phyloP scores from a whole-genome alignment of 2,888 invertebrate genomes.

The Ditula angustiorana region DNA sequence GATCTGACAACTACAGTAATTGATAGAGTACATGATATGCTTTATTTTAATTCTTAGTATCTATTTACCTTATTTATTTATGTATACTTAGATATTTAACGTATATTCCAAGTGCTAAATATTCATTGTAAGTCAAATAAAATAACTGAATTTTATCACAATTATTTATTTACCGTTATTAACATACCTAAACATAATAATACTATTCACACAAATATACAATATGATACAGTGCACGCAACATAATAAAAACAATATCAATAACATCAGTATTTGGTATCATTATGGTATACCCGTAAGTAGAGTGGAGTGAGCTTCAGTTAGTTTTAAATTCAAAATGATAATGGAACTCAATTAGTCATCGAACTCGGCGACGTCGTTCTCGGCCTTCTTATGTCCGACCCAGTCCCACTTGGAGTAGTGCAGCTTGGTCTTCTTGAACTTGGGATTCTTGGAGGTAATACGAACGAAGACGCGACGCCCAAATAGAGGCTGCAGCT shows the following conservation, averaged over 20 bases:
- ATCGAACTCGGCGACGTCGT: slow-evolving; percentile 77
- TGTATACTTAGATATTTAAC: slow-evolving; percentile 42
- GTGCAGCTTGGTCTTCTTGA: slow-evolving; percentile 85
- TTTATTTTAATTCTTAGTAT: not conserved
- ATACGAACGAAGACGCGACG: slow-evolving; percentile 88
- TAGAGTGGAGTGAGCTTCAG: slow-evolving; percentile 44
- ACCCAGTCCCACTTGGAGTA: slow-evolving; percentile 89
- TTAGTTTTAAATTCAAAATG: slow-evolving; percentile 43
- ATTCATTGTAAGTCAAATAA: slow-evolving; percentile 48
- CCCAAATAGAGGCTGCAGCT: slow-evolving; percentile 88
- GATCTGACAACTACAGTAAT: slow-evolving; percentile 75
- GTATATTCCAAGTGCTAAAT: slow-evolving; percentile 36
- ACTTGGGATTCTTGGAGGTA: slow-evolving; percentile 83
- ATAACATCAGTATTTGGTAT: slow-evolving; percentile 60
- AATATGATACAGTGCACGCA: slow-evolving; percentile 64
- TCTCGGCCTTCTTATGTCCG: slow-evolving; percentile 80
- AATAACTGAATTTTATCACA: slow-evolving; percentile 47
- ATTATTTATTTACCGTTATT: slow-evolving; percentile 58
- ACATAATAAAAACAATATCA: slow-evolving; percentile 47
- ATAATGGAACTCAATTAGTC: slow-evolving; percentile 57
- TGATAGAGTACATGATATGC: slow-evolving; percentile 49
- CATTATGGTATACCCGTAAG: slow-evolving; percentile 58
- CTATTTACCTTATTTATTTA: slow-evolving; percentile 36
- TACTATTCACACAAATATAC: slow-evolving; percentile 59
- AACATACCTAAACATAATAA: slow-evolving; percentile 58